Conservation (phyloP, 2,888 invertebrate species). For the Lepidochrysops patricia region DNA sequence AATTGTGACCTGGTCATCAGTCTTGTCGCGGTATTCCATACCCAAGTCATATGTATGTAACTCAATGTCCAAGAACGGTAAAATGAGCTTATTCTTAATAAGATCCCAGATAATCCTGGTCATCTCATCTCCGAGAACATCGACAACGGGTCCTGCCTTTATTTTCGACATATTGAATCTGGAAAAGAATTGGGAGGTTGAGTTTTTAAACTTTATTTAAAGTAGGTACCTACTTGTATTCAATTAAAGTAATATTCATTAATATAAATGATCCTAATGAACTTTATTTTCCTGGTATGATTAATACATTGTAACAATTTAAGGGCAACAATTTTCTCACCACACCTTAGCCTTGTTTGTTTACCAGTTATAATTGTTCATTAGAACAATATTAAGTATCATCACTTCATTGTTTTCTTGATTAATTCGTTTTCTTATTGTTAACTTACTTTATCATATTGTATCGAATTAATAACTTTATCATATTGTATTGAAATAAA, state of each 20-base stretch:
- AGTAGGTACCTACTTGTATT: background rate
- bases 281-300: background rate
- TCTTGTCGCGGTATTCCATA: slow-evolving; percentile 94
- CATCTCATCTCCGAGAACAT: slow-evolving; percentile 96
- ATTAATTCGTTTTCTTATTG: too few relatives aligned
- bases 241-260: background rate
- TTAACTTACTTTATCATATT: too few relatives aligned
- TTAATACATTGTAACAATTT: background rate
- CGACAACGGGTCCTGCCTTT: slow-evolving; percentile 91
- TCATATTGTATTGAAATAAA: too few relatives aligned
- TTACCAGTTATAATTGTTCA: background rate
- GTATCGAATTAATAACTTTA: too few relatives aligned
- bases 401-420: background rate
- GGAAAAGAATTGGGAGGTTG: background rate
- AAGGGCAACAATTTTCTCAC: background rate
- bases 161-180: slow-evolving; percentile 75
- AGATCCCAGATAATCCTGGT: slow-evolving; percentile 98
- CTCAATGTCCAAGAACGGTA: slow-evolving; percentile 96
- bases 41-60: slow-evolving; percentile 95
- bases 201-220: background rate
- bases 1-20: slow-evolving; percentile 95
- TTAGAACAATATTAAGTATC: background rate
- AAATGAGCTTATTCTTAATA: slow-evolving; percentile 96
- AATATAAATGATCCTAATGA: background rate
- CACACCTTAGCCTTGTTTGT: background rate